Percentiles rank a stretch among this genome's conserved stretches.
Evolutionary conservation across 2,888 invertebrate species (phyloP).

Genomic region (Drosophila emarginata): DNA sequence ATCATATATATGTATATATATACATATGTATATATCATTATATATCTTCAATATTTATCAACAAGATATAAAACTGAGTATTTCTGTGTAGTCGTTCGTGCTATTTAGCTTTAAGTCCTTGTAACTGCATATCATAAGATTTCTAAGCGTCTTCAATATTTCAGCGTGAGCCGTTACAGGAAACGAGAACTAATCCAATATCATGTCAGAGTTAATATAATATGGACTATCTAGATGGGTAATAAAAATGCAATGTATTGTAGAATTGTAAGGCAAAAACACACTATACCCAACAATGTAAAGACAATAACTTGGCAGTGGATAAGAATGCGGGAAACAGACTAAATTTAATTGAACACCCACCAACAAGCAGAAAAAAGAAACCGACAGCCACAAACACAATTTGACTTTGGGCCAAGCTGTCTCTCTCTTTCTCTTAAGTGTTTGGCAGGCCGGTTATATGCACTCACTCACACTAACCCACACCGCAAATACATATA

Average conservation of each 20-base stretch:
- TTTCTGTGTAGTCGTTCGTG: too few relatives aligned
- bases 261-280: neutral
- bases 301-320: slow-evolving; percentile 2
- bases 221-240: slow-evolving; percentile 3
- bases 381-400: slow-evolving; percentile 2
- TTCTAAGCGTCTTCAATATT: neutral
- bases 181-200: neutral
- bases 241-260: slow-evolving; percentile 24
- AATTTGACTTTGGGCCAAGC: slow-evolving; percentile 8
- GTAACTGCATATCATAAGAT: too few relatives aligned
- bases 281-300: slow-evolving; percentile 18
- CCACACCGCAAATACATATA: slow-evolving; percentile 30
- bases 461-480: neutral
- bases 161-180: neutral
- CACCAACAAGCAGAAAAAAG: slow-evolving; percentile 31
- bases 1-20: too few relatives aligned
- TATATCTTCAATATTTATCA: too few relatives aligned
- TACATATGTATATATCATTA: too few relatives aligned
- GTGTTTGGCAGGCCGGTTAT: slow-evolving; percentile 1
- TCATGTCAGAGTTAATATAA: slow-evolving; percentile 19
- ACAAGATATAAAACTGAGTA: too few relatives aligned
- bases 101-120: too few relatives aligned
- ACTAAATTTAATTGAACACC: slow-evolving; percentile 66
- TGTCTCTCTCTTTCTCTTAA: neutral
- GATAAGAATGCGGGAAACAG: slow-evolving; percentile 30